Evolutionary conservation across 2,797 vertebrate species (phyloP).

Genomic region (Aselliscus stoliczkanus): DNA sequence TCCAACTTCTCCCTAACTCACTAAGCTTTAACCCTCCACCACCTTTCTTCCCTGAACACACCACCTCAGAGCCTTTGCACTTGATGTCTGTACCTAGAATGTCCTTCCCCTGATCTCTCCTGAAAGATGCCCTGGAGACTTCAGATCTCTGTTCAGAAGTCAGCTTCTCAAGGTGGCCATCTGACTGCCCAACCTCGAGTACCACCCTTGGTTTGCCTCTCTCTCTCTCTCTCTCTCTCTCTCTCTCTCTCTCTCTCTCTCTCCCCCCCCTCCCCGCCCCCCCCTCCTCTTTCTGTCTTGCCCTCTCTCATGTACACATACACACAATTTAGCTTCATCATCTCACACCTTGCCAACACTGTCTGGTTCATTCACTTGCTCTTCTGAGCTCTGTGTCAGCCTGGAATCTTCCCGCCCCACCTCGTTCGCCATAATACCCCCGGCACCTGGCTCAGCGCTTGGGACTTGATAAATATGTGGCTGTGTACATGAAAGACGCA

Average conservation of each 20-base stretch:
- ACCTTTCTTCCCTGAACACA: rapidly evolving
- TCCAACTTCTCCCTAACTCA: neutral
- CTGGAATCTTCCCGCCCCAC: rapidly evolving
- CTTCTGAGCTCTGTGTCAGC: neutral
- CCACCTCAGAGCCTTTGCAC: neutral
- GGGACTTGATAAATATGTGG: neutral
- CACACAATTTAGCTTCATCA: neutral
- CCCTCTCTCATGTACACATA: rapidly evolving
- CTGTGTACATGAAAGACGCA: rapidly evolving
- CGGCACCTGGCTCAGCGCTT: neutral
- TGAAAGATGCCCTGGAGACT: neutral
- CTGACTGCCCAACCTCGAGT: neutral
- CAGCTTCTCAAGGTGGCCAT: neutral
- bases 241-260: neutral
- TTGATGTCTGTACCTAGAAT: neutral
- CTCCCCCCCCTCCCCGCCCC: too few relatives aligned
- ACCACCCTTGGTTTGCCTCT: rapidly evolving
- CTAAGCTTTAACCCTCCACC: too few relatives aligned
- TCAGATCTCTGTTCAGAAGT: neutral
- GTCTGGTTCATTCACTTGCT: neutral
- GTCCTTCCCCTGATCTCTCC: too few relatives aligned
- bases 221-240: too few relatives aligned
- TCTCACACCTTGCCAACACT: neutral
- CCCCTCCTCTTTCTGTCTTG: too few relatives aligned
- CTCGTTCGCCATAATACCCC: neutral